Evolutionary conservation across 2,888 invertebrate species (phyloP).

Genomic region (Arenicola marina): DNA sequence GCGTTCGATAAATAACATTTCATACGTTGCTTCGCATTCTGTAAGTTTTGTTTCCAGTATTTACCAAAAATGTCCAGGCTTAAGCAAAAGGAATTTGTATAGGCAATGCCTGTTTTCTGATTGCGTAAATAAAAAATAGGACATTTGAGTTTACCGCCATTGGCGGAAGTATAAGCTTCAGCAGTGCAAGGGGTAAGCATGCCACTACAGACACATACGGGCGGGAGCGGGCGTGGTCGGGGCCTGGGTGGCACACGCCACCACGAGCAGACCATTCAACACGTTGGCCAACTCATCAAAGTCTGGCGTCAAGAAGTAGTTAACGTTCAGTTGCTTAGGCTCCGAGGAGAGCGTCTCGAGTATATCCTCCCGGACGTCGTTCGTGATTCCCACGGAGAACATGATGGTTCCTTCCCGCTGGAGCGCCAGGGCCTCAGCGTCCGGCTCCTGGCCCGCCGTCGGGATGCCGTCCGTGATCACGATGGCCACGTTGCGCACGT

Average conservation of each 20-base stretch:
- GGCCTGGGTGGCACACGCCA: background rate
- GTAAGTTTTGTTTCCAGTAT: too few relatives aligned
- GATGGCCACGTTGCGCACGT: slow-evolving; percentile 9
- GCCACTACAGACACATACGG: too few relatives aligned
- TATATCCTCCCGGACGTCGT: background rate
- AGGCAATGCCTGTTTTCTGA: too few relatives aligned
- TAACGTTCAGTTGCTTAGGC: slow-evolving; percentile 1
- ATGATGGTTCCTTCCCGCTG: background rate
- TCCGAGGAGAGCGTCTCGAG: background rate
- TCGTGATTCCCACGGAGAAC: background rate
- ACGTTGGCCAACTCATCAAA: slow-evolving; percentile 8
- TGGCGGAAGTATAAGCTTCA: too few relatives aligned
- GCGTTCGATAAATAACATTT: too few relatives aligned
- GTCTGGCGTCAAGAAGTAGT: slow-evolving; percentile 18
- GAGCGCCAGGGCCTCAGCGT: background rate
- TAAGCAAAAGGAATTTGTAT: too few relatives aligned
- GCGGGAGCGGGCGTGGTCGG: slow-evolving; percentile 7
- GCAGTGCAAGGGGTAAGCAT: too few relatives aligned
- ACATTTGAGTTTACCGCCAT: too few relatives aligned
- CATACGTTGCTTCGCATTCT: too few relatives aligned
- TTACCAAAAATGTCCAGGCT: too few relatives aligned
- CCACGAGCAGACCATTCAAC: background rate
- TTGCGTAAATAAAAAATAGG: too few relatives aligned
- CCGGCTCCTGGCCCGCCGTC: background rate
- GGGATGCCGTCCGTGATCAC: slow-evolving; percentile 11